Evolutionary conservation across 2,113 vertebrate genomes (phyloP).

Genomic region (Rhinoderma darwinii): DNA sequence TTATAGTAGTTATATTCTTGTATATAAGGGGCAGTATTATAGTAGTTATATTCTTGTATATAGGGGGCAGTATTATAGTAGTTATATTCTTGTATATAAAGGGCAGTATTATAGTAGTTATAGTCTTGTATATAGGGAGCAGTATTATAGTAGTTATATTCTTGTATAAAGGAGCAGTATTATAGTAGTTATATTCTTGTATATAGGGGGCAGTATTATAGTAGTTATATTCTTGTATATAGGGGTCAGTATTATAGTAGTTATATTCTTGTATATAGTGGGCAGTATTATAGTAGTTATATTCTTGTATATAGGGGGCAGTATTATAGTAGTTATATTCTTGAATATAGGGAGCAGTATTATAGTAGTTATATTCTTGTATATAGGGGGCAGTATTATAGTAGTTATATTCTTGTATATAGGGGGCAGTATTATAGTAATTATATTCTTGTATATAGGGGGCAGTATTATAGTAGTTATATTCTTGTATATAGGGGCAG

Average conservation of each 20-base stretch:
- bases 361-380: slow-evolving; percentile 13
- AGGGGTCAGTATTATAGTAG: slow-evolving; percentile 1
- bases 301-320: neutral
- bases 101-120: too few relatives aligned
- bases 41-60: too few relatives aligned
- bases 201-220: too few relatives aligned
- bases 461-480: neutral
- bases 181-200: too few relatives aligned
- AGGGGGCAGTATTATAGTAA: slow-evolving; percentile 2
- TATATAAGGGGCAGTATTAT: too few relatives aligned
- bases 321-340: slow-evolving; percentile 5
- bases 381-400: neutral
- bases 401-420: slow-evolving; percentile 2
- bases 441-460: neutral
- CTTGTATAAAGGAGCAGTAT: too few relatives aligned
- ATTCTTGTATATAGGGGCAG: slow-evolving; percentile 12
- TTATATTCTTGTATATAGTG: neutral
- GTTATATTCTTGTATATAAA: too few relatives aligned
- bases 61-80: too few relatives aligned
- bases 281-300: neutral
- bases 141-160: too few relatives aligned
- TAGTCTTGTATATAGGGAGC: too few relatives aligned
- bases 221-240: neutral
- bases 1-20: too few relatives aligned
- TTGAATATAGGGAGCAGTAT: neutral